These are phyloP conservation scores for Oreonectes daqikongensis DNA, from an alignment of 2,797 vertebrate species.

Conservation along the genomic window DNA sequence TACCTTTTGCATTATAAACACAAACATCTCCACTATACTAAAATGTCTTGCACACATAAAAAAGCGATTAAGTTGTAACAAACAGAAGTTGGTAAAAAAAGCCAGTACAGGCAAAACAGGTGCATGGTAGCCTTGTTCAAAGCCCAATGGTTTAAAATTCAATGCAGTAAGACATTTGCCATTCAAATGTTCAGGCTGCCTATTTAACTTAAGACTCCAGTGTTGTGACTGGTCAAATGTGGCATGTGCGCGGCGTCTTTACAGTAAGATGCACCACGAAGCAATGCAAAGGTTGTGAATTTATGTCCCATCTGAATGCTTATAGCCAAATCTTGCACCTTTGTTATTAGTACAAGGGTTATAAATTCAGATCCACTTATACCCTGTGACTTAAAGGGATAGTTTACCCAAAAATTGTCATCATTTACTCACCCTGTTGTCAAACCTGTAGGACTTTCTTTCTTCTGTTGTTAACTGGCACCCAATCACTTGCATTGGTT, in stretches of 20 bases:
- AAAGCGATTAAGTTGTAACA: not conserved
- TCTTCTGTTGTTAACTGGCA: too few relatives aligned
- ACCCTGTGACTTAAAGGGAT: constrained; percentile 5
- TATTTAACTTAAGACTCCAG: constrained; percentile 8
- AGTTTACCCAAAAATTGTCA: too few relatives aligned
- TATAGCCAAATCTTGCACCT: constrained; percentile 13
- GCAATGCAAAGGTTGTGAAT: constrained; percentile 2
- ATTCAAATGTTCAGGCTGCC: constrained; percentile 15
- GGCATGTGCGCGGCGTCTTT: not conserved
- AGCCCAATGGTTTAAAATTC: constrained; percentile 5
- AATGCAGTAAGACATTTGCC: constrained; percentile 12
- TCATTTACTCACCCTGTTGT: too few relatives aligned
- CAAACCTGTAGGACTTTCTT: too few relatives aligned
- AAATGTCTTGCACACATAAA: not conserved
- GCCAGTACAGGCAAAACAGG: not conserved
- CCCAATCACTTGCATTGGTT: too few relatives aligned
- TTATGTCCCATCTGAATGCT: not conserved
- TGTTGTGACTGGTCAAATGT: not conserved
- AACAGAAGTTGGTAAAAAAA: not conserved
- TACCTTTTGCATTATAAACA: not conserved
- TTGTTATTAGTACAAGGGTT: constrained; percentile 24
- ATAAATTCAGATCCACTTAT: constrained; percentile 21
- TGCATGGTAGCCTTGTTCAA: not conserved
- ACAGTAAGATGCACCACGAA: not conserved
- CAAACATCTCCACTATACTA: not conserved